Evolutionary conservation across 2,797 vertebrate species (phyloP), one percentile per base, ranked within the genome.

Genomic region (Hemitrygon akajei): DNA sequence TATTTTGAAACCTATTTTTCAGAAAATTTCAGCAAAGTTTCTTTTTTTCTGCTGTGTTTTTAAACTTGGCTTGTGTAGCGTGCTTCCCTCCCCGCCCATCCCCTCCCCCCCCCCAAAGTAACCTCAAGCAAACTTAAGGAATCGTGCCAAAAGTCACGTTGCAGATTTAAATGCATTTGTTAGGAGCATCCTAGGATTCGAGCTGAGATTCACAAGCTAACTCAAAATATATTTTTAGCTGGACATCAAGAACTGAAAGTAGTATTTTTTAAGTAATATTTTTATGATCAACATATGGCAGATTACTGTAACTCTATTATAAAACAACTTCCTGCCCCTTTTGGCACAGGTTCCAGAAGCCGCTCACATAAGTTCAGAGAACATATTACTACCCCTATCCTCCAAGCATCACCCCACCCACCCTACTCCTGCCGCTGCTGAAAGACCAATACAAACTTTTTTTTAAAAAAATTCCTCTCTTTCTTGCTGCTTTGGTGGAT

Each of bases 301-400:
- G 97, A 97, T 97, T 97, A 97, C 97, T 97, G 97, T 97, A 97
- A 97, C 96, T 95, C 97, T 96, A 97, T 97, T 97, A 97, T 98
- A 97, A 96, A 96, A 96, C 96, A 97, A 97, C 97, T 96, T 97
- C 97, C 97, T 97, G 97, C 96, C 96, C 97, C 96, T 96, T 97
- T 96, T 97, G 97, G 97, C 96, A 94, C 94, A 93, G 94, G 94
- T 95, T 96, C 95, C 95, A 95, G 94, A 95, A 95, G 95, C 95
- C 94, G 95, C 95, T 95, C 95, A 95, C 95, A 95, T 95, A 95
- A 95, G 95, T 96, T 95, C 94, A 94, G 94, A 94, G 96, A 95
- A 95, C 94, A 94, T 96, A 95, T 95, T 95, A 96, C 95, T 92
- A 94, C 93, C 94, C 94, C 94, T 95, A 22, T 75, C 71, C 71